Base-by-base conservation (phyloP, 2,888 invertebrate species). In the Caenorhabditis virilis region DNA sequence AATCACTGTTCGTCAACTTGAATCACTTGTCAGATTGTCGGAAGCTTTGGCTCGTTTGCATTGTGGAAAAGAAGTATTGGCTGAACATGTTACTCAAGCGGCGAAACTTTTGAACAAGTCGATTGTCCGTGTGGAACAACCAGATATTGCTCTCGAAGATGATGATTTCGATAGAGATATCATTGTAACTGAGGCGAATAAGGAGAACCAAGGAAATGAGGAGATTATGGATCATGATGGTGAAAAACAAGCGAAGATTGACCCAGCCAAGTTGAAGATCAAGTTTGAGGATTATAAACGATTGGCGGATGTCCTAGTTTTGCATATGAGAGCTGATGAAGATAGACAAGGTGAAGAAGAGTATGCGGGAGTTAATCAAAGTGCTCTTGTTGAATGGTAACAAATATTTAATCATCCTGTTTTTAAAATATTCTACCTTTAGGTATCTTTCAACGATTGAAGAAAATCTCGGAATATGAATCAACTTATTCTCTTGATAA, bases 41-140 rank as follows among this genome's bases (percentile, higher is more conserved):
- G 98, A 99, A 86, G 95, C 91, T 26, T 90, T 95, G 88, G 95
- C 98, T 50, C 90, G 94, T 85, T 89, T 99, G 88, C 91, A 95
- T 85, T 97, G 95, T 36, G 50, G 48, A 51, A 66, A 42, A n/a
- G 73, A 88, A 87, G 88, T 95, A 15, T 88, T 89, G 4, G 87
- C 89, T 0, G 89, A 89, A 36, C 97, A 98, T 83, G 97, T 97
- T 0, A 89, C 90, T 80, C 95, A 95, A 86, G 93, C 93, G 0
- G 91, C 89, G 84, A 88, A 91, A 45, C 87, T 97, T 64, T 86
- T 98, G 26, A 95, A 72, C 53, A 74, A 77, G 45, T 75, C 75
- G 18, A 74, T 77, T 51, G 59, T 77, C 69, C 89, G 95, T 36
- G 95, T 98, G 18, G 97, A 97, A 80, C 95, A 95, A 81, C 95